A percentile compares a stretch with the other conserved stretches of the same genome.
Evolutionary conservation across 2,113 vertebrate species (phyloP).

Genomic region (Thunnus thynnus): DNA sequence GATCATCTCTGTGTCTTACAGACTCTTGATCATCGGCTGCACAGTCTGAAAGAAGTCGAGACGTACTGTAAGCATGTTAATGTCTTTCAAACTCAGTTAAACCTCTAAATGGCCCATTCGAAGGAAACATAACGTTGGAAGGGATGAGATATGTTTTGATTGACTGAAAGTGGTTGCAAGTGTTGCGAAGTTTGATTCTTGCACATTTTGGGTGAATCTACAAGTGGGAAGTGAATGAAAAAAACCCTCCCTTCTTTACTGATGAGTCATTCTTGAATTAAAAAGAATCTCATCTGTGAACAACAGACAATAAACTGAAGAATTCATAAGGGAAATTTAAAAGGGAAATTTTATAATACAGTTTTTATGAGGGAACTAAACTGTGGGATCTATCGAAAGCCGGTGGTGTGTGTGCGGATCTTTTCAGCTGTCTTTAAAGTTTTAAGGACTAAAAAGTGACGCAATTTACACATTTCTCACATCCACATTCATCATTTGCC

Average conservation of each 20-base stretch:
- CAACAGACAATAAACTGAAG: not conserved
- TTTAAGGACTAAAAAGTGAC: no score
- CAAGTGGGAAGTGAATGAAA: not conserved
- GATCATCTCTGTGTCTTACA: slow-evolving; percentile 50
- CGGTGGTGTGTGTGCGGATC: no score
- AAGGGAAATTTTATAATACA: not conserved
- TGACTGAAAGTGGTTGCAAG: not conserved
- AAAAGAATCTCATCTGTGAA: not conserved
- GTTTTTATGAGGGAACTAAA: not conserved
- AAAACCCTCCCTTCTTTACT: not conserved
- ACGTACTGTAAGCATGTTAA: slow-evolving; percentile 15
- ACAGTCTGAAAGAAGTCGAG: slow-evolving; percentile 42
- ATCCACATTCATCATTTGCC: no score
- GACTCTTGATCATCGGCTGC: slow-evolving; percentile 43
- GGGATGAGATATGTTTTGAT: slow-evolving; percentile 26
- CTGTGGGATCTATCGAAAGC: not conserved
- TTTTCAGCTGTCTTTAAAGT: no score
- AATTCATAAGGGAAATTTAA: not conserved
- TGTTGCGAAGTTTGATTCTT: slow-evolving; percentile 1
- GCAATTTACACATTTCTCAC: no score
- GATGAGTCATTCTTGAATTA: not conserved
- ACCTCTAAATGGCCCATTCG: not conserved
- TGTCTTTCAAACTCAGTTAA: slow-evolving; percentile 25
- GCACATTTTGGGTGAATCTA: not conserved
- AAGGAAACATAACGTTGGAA: slow-evolving; percentile 1